Conservation (phyloP, 2,113 vertebrate species). For the Mesembrinibis cayennensis region DNA sequence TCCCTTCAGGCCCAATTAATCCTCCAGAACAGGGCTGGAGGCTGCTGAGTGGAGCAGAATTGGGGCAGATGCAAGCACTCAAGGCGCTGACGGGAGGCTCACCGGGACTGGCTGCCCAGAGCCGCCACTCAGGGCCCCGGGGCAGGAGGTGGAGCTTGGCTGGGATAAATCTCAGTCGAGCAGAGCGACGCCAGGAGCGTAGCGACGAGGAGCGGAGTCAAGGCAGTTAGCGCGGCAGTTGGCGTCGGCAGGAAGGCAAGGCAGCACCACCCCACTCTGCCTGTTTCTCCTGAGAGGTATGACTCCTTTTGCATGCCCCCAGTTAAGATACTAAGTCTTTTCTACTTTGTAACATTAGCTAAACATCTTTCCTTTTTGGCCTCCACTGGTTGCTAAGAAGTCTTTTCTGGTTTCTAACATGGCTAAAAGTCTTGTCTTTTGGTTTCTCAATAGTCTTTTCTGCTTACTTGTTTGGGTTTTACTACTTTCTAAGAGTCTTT, state of each 20-base stretch:
- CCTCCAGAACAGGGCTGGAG: not conserved
- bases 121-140: not conserved
- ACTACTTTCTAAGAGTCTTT: not conserved
- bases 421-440: not conserved
- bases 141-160: not conserved
- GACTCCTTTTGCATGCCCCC: not conserved
- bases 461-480: not conserved
- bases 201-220: fast-evolving
- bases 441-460: too few relatives aligned
- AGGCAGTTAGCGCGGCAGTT: not conserved
- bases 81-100: not conserved
- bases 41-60: not conserved
- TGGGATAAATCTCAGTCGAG: not conserved
- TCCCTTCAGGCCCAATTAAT: not conserved
- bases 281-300: fast-evolving
- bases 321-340: not conserved
- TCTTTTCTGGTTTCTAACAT: too few relatives aligned
- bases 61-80: not conserved
- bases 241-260: fast-evolving
- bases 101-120: not conserved
- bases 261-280: not conserved
- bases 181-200: fast-evolving
- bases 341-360: not conserved
- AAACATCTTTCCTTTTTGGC: not conserved
- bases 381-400: not conserved